phyloP scores from a whole-genome alignment of 1,140 invertebrate genomes.

The Cydia strobilella region DNA sequence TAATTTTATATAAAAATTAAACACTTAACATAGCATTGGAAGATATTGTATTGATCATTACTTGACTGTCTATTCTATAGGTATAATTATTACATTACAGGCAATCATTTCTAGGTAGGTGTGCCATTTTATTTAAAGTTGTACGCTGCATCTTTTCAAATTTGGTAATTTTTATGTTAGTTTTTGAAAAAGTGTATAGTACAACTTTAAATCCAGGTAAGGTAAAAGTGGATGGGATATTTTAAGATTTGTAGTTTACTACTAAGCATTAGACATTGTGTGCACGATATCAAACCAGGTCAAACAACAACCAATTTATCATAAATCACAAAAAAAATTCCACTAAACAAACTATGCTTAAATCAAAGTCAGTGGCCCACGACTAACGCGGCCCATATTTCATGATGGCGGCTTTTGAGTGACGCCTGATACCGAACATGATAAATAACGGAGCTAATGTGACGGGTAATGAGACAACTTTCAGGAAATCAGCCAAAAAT shows the following conservation, averaged over 20 bases:
- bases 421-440: slow-evolving; percentile 5
- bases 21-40: too few relatives aligned
- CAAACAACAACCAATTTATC: background rate
- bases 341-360: background rate
- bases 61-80: too few relatives aligned
- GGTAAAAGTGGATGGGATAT: too few relatives aligned
- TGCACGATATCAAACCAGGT: background rate
- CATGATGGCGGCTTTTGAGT: slow-evolving; percentile 12
- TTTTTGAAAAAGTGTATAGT: too few relatives aligned
- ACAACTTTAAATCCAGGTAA: too few relatives aligned
- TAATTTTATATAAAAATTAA: too few relatives aligned
- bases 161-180: too few relatives aligned
- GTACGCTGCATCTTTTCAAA: too few relatives aligned
- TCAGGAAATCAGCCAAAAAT: background rate
- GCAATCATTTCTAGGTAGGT: too few relatives aligned
- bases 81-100: too few relatives aligned
- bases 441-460: slow-evolving; percentile 16
- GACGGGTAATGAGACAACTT: background rate
- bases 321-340: background rate
- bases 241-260: background rate
- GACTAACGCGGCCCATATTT: slow-evolving; percentile 19
- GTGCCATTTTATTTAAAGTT: too few relatives aligned
- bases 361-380: background rate
- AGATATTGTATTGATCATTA: too few relatives aligned
- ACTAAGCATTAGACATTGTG: background rate